phyloP scores from a whole-genome alignment of 2,888 invertebrate species.

The Trileptium ribeirensis region DNA sequence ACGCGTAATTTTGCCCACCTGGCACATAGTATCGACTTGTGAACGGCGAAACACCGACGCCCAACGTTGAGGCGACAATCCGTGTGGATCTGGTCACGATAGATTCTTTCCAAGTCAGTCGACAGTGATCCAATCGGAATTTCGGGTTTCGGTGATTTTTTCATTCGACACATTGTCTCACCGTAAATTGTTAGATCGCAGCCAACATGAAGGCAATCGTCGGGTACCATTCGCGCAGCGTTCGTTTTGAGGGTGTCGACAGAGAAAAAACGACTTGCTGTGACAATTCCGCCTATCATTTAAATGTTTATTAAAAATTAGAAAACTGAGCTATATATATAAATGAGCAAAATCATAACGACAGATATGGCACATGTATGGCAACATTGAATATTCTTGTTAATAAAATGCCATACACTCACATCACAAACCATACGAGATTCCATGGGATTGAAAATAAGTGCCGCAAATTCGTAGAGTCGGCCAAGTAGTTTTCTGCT shows the following conservation, averaged over 20 bases:
- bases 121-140: background rate
- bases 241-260: slow-evolving; percentile 36
- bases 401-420: no score
- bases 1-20: no score
- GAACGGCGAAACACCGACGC: background rate
- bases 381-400: no score
- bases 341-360: no score
- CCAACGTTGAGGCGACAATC: slow-evolving; percentile 19
- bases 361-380: no score
- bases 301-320: no score
- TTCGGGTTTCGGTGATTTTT: background rate
- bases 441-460: no score
- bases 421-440: no score
- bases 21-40: background rate
- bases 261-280: slow-evolving; percentile 41
- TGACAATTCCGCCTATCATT: slow-evolving; percentile 38
- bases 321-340: no score
- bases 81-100: background rate
- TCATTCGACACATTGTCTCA: slow-evolving; percentile 26
- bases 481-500: no score
- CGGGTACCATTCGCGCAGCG: slow-evolving; percentile 30
- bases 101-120: background rate
- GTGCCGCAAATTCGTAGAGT: no score
- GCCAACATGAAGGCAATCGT: slow-evolving; percentile 36
- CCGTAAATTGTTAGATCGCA: slow-evolving; percentile 37